Conservation (phyloP, 2,113 vertebrate species). For the Microcebus murinus region DNA sequence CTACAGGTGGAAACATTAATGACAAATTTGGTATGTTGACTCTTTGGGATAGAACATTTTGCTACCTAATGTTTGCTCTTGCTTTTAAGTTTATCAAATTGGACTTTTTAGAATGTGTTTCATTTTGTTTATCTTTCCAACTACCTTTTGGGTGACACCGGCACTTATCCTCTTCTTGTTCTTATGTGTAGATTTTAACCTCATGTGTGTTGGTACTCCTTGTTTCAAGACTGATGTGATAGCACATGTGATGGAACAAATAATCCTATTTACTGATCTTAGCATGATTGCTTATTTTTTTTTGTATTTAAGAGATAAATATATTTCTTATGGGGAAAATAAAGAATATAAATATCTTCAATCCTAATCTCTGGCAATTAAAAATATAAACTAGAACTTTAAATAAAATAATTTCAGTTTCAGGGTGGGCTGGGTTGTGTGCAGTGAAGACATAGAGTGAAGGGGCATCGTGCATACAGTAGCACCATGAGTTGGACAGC, state of each 20-base stretch:
- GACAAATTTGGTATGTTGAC: neutral
- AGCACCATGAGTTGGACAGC: neutral
- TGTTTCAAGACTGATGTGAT: neutral
- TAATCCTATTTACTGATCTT: neutral
- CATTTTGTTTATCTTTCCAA: neutral
- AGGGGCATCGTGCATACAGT: fast-evolving
- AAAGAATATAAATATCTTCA: neutral
- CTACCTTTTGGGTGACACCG: neutral
- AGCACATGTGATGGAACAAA: neutral
- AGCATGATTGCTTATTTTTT: neutral
- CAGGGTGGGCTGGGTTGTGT: neutral
- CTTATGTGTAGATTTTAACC: neutral
- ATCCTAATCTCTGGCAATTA: neutral
- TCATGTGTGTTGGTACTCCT: neutral
- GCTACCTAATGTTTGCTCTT: neutral
- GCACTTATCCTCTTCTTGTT: neutral
- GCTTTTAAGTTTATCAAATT: neutral
- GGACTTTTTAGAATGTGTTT: neutral
- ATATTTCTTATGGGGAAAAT: neutral
- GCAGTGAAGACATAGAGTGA: neutral
- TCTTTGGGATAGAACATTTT: neutral
- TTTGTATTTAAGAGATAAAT: neutral
- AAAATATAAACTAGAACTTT: neutral
- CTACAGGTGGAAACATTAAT: neutral
- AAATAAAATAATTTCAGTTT: neutral